Percentiles rank a stretch among this genome's conserved stretches.
These are phyloP conservation scores for Elysia crispata DNA, from an alignment of 2,888 invertebrate genomes.

Conservation along the genomic window DNA sequence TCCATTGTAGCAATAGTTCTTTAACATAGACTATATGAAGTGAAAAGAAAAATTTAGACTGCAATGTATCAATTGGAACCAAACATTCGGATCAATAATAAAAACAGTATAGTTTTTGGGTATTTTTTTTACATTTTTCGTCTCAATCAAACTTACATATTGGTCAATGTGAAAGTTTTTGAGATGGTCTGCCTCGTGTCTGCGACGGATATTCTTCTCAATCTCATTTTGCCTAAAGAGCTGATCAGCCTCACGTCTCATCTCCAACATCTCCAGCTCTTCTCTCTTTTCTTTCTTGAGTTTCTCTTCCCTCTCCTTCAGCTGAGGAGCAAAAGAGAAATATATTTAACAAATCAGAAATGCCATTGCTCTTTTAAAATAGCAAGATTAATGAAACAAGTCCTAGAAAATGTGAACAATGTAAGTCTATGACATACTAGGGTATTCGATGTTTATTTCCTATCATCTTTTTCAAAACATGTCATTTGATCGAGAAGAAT, in stretches of 20 bases:
- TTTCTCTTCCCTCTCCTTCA: constrained; percentile 68
- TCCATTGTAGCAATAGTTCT: too few species aligned
- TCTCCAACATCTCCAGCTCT: constrained; percentile 72
- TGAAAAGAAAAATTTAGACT: too few species aligned
- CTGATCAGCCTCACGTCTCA: constrained; percentile 74
- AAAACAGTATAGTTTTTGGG: not conserved
- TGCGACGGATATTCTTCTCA: constrained; percentile 66
- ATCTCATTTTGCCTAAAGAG: constrained; percentile 74
- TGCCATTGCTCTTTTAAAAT: not conserved
- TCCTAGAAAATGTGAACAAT: not conserved
- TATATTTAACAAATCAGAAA: not conserved
- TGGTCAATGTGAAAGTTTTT: constrained; percentile 68
- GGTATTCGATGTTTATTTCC: too few species aligned
- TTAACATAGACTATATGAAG: too few species aligned
- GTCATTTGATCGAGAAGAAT: too few species aligned
- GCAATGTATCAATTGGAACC: not conserved
- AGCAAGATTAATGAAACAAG: too few species aligned
- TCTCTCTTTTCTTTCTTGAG: constrained; percentile 65
- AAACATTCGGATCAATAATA: not conserved
- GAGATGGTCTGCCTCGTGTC: constrained; percentile 63
- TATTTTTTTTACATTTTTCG: not conserved
- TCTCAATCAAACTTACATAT: constrained; percentile 61
- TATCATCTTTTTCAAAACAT: too few species aligned
- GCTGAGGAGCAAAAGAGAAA: constrained; percentile 52
- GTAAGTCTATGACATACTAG: too few species aligned